Percentiles rank a stretch among this genome's conserved stretches.
These are phyloP conservation scores for Conus ventricosus DNA, from an alignment of 1,140 invertebrate species.

Conservation along the genomic window DNA sequence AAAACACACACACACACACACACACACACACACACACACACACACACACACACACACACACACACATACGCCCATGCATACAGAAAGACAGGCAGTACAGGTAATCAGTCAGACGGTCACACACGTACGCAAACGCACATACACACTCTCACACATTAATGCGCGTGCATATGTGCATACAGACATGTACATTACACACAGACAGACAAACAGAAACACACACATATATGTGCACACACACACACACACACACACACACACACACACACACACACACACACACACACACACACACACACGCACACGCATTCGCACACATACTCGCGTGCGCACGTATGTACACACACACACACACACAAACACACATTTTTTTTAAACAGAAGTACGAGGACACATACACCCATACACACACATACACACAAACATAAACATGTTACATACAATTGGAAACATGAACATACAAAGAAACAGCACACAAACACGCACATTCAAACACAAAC, in stretches of 20 bases:
- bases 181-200: too few relatives aligned
- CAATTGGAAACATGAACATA: too few relatives aligned
- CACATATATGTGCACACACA: neutral
- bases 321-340: neutral
- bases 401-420: neutral
- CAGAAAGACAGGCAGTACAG: too few relatives aligned
- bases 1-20: conserved; percentile 13
- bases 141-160: conserved; percentile 20
- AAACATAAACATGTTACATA: neutral
- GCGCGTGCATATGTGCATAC: too few relatives aligned
- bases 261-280: too few relatives aligned
- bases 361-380: too few relatives aligned
- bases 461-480: too few relatives aligned
- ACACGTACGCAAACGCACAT: neutral
- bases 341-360: neutral
- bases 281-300: neutral
- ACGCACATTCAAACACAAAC: too few relatives aligned
- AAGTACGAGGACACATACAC: too few relatives aligned
- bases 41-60: conserved; percentile 9
- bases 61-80: neutral
- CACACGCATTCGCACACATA: neutral
- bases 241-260: neutral
- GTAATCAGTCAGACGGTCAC: too few relatives aligned
- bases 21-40: neutral
- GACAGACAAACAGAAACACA: neutral